Percentiles rank a stretch among this genome's conserved stretches.
Conservation (phyloP, 2,113 vertebrate genomes). For the Tenebrosternarchus preto region DNA sequence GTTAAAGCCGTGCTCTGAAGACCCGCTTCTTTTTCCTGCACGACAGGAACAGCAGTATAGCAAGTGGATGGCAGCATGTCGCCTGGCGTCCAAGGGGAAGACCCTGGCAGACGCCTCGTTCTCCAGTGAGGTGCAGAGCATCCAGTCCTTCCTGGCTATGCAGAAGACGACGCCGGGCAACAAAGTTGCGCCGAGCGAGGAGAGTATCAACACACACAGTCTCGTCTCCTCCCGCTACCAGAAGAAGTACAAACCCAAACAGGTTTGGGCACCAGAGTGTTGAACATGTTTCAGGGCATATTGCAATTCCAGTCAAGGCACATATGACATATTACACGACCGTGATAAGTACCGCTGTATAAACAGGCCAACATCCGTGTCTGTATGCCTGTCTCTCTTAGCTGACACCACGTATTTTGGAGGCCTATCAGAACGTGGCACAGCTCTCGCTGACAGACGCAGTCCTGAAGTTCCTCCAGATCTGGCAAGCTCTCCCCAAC, state of each 20-base stretch:
- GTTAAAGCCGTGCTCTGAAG: not conserved
- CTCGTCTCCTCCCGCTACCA: conserved; percentile 77
- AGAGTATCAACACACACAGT: conserved; percentile 75
- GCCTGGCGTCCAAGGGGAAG: conserved; percentile 78
- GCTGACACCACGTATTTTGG: conserved; percentile 78
- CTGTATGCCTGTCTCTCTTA: conserved; percentile 44
- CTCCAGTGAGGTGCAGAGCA: conserved; percentile 72
- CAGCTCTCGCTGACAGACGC: conserved; percentile 73
- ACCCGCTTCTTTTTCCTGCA: not conserved
- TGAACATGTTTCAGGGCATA: not conserved
- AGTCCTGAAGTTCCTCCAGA: conserved; percentile 77
- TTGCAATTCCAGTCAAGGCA: no score
- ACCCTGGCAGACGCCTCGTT: conserved; percentile 77
- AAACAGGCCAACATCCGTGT: not conserved
- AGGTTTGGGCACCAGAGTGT: conserved; percentile 63
- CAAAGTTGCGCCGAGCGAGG: conserved; percentile 53
- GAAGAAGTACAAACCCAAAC: conserved; percentile 80
- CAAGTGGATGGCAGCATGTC: conserved; percentile 78
- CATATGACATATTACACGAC: no score
- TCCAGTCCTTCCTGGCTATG: conserved; percentile 76
- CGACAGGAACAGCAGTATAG: conserved; percentile 79
- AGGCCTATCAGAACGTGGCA: conserved; percentile 79
- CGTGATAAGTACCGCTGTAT: no score
- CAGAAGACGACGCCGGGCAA: conserved; percentile 65
- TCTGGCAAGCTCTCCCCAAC: conserved; percentile 71